Evolutionary conservation across 2,113 vertebrate species (phyloP).

Genomic region (Hydrochoerus hydrochaeris): DNA sequence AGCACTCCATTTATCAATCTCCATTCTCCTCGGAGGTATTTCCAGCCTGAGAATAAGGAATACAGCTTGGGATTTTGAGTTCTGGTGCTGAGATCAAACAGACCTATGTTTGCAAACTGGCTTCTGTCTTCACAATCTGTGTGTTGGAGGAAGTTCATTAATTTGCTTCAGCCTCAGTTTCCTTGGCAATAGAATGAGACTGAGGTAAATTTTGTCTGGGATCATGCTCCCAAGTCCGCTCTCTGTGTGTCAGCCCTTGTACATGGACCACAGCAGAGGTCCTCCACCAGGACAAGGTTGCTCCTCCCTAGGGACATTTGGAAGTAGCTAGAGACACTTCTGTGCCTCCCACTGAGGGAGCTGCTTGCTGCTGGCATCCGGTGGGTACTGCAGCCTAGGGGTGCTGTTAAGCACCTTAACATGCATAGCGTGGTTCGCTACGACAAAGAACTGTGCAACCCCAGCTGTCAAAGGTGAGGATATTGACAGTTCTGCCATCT

Average conservation of each 20-base stretch:
- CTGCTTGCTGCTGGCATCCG: background rate
- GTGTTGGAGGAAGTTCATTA: background rate
- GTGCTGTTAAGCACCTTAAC: background rate
- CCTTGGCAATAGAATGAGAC: constrained; percentile 26
- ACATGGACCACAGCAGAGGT: background rate
- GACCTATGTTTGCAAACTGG: constrained; percentile 53
- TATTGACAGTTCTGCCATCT: background rate
- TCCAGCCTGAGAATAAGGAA: background rate
- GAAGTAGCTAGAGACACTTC: background rate
- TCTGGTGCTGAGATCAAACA: constrained; percentile 61
- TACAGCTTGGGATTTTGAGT: constrained; percentile 27
- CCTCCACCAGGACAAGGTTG: background rate
- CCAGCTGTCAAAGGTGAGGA: background rate
- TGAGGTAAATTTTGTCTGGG: background rate
- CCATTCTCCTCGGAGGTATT: constrained; percentile 46
- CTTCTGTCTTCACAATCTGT: constrained; percentile 33
- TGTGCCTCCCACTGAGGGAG: background rate
- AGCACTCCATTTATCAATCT: constrained; percentile 35
- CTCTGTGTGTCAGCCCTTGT: background rate
- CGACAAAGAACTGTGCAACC: background rate
- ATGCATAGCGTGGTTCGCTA: background rate
- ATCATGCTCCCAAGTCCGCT: background rate
- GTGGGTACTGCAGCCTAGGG: background rate
- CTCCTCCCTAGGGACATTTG: background rate
- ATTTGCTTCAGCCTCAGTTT: constrained; percentile 55